Percentiles rank a stretch among this genome's conserved stretches.
Evolutionary conservation across 2,888 invertebrate species (phyloP).

Genomic region (Drosophila leonis): DNA sequence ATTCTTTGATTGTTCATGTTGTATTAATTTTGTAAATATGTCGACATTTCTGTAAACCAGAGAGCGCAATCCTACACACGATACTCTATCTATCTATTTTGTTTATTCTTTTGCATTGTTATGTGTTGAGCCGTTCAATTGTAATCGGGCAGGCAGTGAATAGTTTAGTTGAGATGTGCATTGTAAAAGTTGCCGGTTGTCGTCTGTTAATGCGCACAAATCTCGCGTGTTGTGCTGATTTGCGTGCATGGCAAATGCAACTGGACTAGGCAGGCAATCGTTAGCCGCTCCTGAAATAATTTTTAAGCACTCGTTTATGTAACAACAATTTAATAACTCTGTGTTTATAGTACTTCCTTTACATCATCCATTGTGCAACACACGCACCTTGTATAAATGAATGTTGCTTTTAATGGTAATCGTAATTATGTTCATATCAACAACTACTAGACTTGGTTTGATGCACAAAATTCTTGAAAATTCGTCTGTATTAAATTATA

Average conservation of each 20-base stretch:
- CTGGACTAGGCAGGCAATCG: conserved; percentile 44
- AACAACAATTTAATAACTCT: conserved; percentile 55
- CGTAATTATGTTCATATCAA: conserved; percentile 65
- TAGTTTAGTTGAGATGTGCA: conserved; percentile 39
- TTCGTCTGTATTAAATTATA: conserved; percentile 4
- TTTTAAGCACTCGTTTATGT: conserved; percentile 74
- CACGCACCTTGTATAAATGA: conserved; percentile 56
- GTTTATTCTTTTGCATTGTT: conserved; percentile 22
- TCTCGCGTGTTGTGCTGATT: conserved; percentile 76
- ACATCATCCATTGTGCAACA: conserved; percentile 53
- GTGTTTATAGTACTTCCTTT: conserved; percentile 44
- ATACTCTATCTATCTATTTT: conserved; percentile 21
- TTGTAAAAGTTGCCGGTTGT: conserved; percentile 64
- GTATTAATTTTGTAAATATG: conserved; percentile 78
- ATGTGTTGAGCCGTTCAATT: conserved; percentile 38
- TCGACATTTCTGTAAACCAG: conserved; percentile 71
- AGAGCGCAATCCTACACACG: conserved; percentile 51
- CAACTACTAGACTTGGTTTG: conserved; percentile 54
- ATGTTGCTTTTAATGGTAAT: conserved; percentile 57
- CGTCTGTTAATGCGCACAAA: conserved; percentile 66
- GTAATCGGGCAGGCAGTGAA: conserved; percentile 61
- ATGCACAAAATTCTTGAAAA: conserved; percentile 32
- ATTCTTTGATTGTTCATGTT: conserved; percentile 72
- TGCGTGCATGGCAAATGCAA: conserved; percentile 61
- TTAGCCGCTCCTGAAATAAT: conserved; percentile 62